Percentiles rank a stretch among this genome's conserved stretches.
Evolutionary conservation across 2,113 vertebrate species (phyloP).

Genomic region (Aldabrachelys gigantea): DNA sequence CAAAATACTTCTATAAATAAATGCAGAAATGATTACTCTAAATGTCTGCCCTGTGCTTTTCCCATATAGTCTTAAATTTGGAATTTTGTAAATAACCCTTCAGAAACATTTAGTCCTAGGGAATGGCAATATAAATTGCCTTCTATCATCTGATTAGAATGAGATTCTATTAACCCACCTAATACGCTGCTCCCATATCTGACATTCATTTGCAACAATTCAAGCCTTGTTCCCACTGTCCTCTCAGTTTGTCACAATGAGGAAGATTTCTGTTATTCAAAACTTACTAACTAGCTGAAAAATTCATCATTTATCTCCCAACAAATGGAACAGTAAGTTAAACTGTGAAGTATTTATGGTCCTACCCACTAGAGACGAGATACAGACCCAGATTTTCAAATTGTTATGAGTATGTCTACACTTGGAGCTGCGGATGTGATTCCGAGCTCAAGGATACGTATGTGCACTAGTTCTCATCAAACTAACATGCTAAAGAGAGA

Average conservation of each 20-base stretch:
- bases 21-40: neutral
- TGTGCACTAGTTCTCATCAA: neutral
- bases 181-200: neutral
- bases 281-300: conserved; percentile 29
- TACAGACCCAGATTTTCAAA: conserved; percentile 14
- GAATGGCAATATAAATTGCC: no score
- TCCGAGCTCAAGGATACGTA: neutral
- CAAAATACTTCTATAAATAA: conserved; percentile 1
- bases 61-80: neutral
- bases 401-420: neutral
- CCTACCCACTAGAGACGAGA: neutral
- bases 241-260: conserved; percentile 23
- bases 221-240: neutral
- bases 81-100: conserved; percentile 31
- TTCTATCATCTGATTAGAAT: conserved; percentile 43
- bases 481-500: neutral
- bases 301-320: neutral
- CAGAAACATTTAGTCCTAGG: conserved; percentile 13
- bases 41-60: neutral
- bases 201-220: conserved; percentile 35
- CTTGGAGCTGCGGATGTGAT: neutral
- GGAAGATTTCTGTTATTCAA: conserved; percentile 21
- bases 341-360: neutral
- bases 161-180: conserved; percentile 57
- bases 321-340: conserved; percentile 20